Percentiles rank a stretch among this genome's conserved stretches.
These are phyloP conservation scores for Nesoenas mayeri DNA, from an alignment of 2,113 vertebrate species.

Conservation along the genomic window DNA sequence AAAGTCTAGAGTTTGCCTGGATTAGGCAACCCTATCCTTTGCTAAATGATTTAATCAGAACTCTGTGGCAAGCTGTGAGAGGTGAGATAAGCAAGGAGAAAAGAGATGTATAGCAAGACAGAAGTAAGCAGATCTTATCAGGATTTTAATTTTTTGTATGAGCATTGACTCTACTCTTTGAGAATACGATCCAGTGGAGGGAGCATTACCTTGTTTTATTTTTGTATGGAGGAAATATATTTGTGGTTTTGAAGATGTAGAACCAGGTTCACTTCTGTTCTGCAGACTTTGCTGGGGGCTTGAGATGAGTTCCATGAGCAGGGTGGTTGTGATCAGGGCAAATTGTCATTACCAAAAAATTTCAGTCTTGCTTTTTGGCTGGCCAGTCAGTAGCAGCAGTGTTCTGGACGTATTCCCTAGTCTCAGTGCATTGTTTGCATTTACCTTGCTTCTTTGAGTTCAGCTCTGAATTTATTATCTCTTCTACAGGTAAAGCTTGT, in stretches of 20 bases:
- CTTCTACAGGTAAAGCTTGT: conserved; percentile 89
- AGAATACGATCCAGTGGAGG: background rate
- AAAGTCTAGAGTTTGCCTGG: background rate
- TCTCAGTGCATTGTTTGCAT: background rate
- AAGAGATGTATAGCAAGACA: background rate
- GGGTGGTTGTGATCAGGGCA: background rate
- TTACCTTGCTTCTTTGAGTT: background rate
- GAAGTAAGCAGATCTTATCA: background rate
- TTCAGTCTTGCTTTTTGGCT: background rate
- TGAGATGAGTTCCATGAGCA: background rate
- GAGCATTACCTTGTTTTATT: background rate
- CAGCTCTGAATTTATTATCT: background rate
- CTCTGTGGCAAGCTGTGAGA: background rate
- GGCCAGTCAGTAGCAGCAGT: background rate
- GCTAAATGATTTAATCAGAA: conserved; percentile 1
- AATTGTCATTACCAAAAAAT: background rate
- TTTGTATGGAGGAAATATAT: background rate
- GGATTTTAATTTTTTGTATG: background rate
- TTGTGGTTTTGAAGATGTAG: background rate
- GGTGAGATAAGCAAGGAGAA: background rate
- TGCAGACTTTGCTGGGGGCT: background rate
- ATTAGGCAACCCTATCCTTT: conserved; percentile 39
- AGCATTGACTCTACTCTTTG: background rate
- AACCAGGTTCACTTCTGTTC: background rate
- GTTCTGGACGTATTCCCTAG: background rate